These are phyloP conservation scores for Sceloporus undulatus DNA, from an alignment of 2,113 vertebrate genomes.

Conservation along the genomic window DNA sequence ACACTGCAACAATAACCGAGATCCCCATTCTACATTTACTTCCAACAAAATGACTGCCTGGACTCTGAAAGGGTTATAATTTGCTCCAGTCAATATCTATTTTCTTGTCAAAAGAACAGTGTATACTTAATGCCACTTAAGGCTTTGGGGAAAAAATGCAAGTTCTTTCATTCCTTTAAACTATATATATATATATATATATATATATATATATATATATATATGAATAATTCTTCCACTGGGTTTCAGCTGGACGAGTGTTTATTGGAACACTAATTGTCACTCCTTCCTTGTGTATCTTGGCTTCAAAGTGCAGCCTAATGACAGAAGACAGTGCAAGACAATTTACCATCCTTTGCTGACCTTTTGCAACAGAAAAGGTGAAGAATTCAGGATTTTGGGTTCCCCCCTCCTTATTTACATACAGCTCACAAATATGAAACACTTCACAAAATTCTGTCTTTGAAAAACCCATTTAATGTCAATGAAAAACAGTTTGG, in stretches of 20 bases:
- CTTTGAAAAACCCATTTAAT: background rate
- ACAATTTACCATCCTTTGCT: slow-evolving; percentile 77
- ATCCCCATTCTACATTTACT: background rate
- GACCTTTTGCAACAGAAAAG: slow-evolving; percentile 14
- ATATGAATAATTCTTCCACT: slow-evolving; percentile 50
- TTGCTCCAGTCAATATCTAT: background rate
- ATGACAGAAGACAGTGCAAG: slow-evolving; percentile 79
- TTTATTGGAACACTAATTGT: slow-evolving; percentile 81
- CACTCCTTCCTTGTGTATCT: slow-evolving; percentile 62
- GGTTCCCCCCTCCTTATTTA: background rate
- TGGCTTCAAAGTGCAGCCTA: slow-evolving; percentile 76
- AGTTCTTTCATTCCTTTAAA: background rate
- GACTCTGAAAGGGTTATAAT: background rate
- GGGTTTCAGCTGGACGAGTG: slow-evolving; percentile 67
- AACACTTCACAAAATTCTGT: background rate
- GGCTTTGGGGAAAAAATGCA: background rate
- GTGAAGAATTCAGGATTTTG: background rate
- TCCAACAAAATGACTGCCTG: background rate
- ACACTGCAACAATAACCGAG: background rate
- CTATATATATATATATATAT: background rate
- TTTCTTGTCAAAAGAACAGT: background rate
- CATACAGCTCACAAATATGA: background rate
- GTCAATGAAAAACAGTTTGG: background rate
- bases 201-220: slow-evolving; percentile 7
- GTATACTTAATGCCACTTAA: slow-evolving; percentile 30